Evolutionary conservation across 2,113 vertebrate species (phyloP).

Genomic region (Microtus montanus): DNA sequence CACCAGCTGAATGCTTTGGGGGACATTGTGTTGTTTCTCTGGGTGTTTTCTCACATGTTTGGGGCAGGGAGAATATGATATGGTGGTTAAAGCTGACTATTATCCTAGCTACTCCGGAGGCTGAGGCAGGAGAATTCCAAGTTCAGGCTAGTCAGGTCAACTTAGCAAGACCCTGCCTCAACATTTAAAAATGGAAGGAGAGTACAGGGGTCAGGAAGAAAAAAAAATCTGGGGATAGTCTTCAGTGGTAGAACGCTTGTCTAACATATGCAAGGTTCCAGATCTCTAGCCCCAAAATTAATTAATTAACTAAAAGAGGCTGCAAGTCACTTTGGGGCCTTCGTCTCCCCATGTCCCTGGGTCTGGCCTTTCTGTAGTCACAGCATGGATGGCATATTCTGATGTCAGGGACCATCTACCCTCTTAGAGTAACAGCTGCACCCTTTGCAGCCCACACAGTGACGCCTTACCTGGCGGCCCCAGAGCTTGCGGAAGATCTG

Average conservation of each 20-base stretch:
- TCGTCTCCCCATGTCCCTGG: not conserved
- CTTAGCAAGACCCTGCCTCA: not conserved
- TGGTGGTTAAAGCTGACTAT: not conserved
- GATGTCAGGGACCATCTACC: conserved; percentile 9
- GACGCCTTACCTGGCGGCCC: conserved; percentile 76
- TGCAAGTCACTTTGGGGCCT: not conserved
- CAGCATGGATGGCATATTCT: not conserved
- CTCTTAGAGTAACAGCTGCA: not conserved
- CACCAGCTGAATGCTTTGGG: not conserved
- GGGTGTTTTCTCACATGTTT: not conserved
- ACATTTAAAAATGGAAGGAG: not conserved
- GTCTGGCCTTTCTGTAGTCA: not conserved
- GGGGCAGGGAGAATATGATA: not conserved
- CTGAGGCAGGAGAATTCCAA: not conserved
- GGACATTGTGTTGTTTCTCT: not conserved
- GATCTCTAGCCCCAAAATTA: too few species aligned
- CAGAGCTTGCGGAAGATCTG: conserved; percentile 82
- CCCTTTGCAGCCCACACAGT: not conserved
- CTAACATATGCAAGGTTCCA: not conserved
- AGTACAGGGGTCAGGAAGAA: not conserved
- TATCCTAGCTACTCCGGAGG: not conserved
- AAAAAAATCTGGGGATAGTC: not conserved
- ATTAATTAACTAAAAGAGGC: not conserved
- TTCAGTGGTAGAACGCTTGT: not conserved
- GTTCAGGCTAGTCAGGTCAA: not conserved